phyloP scores from a whole-genome alignment of 2,888 invertebrate genomes.

The Hermaeophaga mercurialis region DNA sequence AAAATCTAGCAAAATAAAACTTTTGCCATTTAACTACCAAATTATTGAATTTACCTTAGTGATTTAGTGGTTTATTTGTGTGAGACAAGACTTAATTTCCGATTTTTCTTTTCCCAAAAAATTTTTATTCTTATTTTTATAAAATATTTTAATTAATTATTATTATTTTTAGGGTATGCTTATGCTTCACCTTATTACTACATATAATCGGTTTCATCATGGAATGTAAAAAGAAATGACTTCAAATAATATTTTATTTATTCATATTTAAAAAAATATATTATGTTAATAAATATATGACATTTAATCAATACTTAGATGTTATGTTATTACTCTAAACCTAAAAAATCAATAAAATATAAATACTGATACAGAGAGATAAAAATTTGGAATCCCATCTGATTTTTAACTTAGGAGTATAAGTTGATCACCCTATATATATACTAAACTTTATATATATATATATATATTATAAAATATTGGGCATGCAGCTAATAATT shows the following conservation, averaged over 20 bases:
- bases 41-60: too few relatives aligned
- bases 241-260: background rate
- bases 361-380: background rate
- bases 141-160: background rate
- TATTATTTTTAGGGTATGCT: slow-evolving; percentile 31
- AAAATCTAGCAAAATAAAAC: too few relatives aligned
- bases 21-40: too few relatives aligned
- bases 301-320: background rate
- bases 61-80: background rate
- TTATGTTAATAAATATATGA: background rate
- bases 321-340: background rate
- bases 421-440: too few relatives aligned
- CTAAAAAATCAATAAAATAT: background rate
- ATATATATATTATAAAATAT: too few relatives aligned
- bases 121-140: background rate
- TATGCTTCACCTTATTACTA: slow-evolving; percentile 29
- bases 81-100: too few relatives aligned
- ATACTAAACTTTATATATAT: too few relatives aligned
- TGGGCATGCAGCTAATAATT: too few relatives aligned
- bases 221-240: background rate
- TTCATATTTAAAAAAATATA: background rate
- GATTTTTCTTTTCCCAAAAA: background rate
- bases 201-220: background rate
- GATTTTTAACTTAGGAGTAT: too few relatives aligned
- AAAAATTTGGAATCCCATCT: too few relatives aligned